These are phyloP conservation scores for Periophthalmodon schlosseri DNA, from an alignment of 2,113 vertebrate genomes.

Conservation along the genomic window DNA sequence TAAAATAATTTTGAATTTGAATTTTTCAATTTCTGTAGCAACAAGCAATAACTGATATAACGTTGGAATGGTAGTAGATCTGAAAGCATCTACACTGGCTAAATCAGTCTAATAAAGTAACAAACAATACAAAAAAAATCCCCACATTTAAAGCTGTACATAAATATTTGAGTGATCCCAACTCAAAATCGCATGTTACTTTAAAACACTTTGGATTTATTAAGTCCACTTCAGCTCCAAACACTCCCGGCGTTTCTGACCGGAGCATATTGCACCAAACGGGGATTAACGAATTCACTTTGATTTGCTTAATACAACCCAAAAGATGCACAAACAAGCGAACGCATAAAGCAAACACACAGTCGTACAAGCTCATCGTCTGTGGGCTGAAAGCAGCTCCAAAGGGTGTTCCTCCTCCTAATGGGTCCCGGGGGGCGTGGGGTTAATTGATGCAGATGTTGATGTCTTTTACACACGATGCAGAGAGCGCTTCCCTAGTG, in stretches of 20 bases:
- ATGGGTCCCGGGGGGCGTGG: constrained; percentile 83
- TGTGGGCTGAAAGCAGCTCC: constrained; percentile 84
- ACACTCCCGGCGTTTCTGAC: neutral
- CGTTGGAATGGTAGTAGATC: too few relatives aligned
- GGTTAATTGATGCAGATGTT: constrained; percentile 94
- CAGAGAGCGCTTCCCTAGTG: constrained; percentile 82
- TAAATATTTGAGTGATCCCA: neutral
- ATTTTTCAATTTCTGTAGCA: too few relatives aligned
- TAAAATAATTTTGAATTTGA: too few relatives aligned
- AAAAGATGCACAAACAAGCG: constrained; percentile 29
- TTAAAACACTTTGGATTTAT: neutral
- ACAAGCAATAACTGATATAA: too few relatives aligned
- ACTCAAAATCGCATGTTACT: neutral
- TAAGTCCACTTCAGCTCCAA: neutral
- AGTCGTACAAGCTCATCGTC: constrained; percentile 77
- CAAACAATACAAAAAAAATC: too few relatives aligned
- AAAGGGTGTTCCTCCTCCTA: constrained; percentile 84
- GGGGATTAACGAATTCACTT: constrained; percentile 1
- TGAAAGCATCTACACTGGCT: too few relatives aligned
- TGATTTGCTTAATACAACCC: constrained; percentile 6
- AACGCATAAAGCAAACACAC: constrained; percentile 70
- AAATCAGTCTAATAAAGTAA: neutral
- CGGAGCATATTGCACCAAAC: neutral
- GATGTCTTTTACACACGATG: constrained; percentile 84
- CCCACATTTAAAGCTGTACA: too few relatives aligned